These are phyloP conservation scores for Clarias pachynema DNA, from an alignment of 2,797 vertebrate genomes.

Conservation along the genomic window DNA sequence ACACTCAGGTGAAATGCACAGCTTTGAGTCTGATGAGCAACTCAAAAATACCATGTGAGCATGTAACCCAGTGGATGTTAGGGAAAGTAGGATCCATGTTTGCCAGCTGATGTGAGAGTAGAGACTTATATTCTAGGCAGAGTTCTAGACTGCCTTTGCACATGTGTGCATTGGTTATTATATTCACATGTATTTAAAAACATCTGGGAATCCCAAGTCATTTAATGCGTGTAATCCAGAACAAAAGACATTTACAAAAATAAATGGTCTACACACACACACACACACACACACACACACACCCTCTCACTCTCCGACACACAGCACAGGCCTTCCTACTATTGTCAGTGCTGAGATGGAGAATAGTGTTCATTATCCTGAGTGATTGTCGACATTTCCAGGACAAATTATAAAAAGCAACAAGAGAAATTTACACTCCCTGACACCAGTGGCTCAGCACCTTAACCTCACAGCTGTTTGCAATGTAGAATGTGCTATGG, in stretches of 20 bases:
- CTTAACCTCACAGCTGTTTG: slow-evolving; percentile 24
- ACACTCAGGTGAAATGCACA: slow-evolving; percentile 30
- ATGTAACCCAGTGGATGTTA: neutral
- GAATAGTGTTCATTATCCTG: slow-evolving; percentile 94
- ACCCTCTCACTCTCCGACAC: slow-evolving; percentile 78
- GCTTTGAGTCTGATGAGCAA: slow-evolving; percentile 39
- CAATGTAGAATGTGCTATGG: slow-evolving; percentile 39
- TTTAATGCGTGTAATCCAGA: neutral
- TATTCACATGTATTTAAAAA: neutral
- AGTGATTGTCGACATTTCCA: slow-evolving; percentile 96
- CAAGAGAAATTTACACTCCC: slow-evolving; percentile 88
- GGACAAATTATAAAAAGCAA: slow-evolving; percentile 99
- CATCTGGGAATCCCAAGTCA: neutral
- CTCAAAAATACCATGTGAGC: slow-evolving; percentile 29
- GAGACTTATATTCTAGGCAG: slow-evolving; percentile 48
- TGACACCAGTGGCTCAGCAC: slow-evolving; percentile 64
- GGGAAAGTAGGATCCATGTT: slow-evolving; percentile 9
- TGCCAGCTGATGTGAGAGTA: slow-evolving; percentile 10
- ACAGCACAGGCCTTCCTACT: slow-evolving; percentile 91
- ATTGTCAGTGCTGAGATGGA: slow-evolving; percentile 94
- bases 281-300: slow-evolving; percentile 16
- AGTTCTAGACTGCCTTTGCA: neutral
- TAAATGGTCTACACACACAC: slow-evolving; percentile 1
- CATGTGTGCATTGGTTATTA: neutral
- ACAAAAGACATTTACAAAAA: slow-evolving; percentile 2